Conservation (phyloP, 2,888 invertebrate species). For the Griposia aprilina region DNA sequence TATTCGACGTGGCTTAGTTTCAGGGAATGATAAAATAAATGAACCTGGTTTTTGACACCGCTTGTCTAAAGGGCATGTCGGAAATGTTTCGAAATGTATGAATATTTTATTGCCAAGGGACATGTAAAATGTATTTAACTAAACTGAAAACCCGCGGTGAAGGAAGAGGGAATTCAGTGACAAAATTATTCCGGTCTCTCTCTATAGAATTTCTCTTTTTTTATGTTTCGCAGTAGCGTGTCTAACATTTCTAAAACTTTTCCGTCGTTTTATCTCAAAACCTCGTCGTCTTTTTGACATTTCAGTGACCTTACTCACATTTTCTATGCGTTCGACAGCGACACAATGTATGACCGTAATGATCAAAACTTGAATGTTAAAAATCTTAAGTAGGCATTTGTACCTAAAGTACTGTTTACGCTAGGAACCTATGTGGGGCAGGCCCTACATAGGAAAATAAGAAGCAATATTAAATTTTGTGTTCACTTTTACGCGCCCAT, state of each 20-base stretch:
- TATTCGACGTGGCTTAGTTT: constrained; percentile 34
- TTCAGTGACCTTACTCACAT: constrained; percentile 30
- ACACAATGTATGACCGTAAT: constrained; percentile 10
- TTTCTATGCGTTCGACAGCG: constrained; percentile 10
- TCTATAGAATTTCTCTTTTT: constrained; percentile 21
- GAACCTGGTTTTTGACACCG: constrained; percentile 35
- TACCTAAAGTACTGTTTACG: neutral
- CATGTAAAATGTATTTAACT: constrained; percentile 51
- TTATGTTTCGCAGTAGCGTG: constrained; percentile 18
- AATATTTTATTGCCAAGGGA: constrained; percentile 48
- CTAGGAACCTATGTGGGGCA: too few relatives aligned
- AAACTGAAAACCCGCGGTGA: constrained; percentile 33
- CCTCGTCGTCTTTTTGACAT: neutral
- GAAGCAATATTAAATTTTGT: too few relatives aligned
- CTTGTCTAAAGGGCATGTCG: constrained; percentile 26
- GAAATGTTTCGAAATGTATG: constrained; percentile 51
- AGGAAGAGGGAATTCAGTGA: constrained; percentile 21
- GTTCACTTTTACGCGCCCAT: too few relatives aligned
- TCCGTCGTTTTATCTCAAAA: constrained; percentile 17
- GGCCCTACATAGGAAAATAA: too few relatives aligned
- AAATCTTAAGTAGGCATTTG: neutral
- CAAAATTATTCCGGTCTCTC: constrained; percentile 39
- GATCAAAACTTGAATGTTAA: constrained; percentile 3
- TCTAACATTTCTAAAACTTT: constrained; percentile 30
- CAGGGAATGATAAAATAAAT: constrained; percentile 53